Base-by-base conservation (phyloP, 2,797 vertebrate genomes). In the Crenichthys baileyi region DNA sequence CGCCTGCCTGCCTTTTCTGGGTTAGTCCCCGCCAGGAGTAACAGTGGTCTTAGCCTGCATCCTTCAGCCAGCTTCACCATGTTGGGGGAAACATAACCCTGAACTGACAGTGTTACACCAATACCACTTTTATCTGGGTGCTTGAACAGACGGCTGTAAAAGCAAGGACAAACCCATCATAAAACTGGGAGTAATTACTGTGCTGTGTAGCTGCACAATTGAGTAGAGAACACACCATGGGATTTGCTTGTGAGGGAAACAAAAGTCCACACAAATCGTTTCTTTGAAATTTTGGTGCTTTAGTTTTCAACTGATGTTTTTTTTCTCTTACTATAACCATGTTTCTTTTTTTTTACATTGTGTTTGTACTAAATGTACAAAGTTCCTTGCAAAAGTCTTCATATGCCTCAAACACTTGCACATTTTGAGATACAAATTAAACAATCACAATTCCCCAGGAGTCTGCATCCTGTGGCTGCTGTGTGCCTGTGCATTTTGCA, bases 1-100 rank as follows among this genome's bases (percentile, higher is more conserved):
- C 61, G 79, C 83, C 67, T 82, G 83, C 77, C 61, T 72, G 87
- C 85, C 78, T 90, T 91, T 93, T 94, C 92, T 95, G 92, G 93
- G 92, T 93, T 93, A 92, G 84, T 88, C 77, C 88, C 86, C 79
- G 90, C 90, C 89, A 93, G 80, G 86, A 85, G 82, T 73, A 83
- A 87, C 86, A 85, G 79, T 68, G 77, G 85, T 87, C 75, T 79
- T 79, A 70, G 76, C 81, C 77, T 87, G 79, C 76, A 82, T 89
- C 84, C 85, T 84, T 77, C 88, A 90, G 79, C 85, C 84, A 84
- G 81, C 68, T 79, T 88, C 72, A 55, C 67, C 75, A 73, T 80
- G 80, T 79, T 41, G 3, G 61, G 79, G 56, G 68, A 63, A 20
- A 53, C 31, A 65, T 75, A 74, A 88, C 82, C 79, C 82, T 9